phyloP scores from a whole-genome alignment of 92 coral and sea anemone genomes.

The Blastomussa wellsi region DNA sequence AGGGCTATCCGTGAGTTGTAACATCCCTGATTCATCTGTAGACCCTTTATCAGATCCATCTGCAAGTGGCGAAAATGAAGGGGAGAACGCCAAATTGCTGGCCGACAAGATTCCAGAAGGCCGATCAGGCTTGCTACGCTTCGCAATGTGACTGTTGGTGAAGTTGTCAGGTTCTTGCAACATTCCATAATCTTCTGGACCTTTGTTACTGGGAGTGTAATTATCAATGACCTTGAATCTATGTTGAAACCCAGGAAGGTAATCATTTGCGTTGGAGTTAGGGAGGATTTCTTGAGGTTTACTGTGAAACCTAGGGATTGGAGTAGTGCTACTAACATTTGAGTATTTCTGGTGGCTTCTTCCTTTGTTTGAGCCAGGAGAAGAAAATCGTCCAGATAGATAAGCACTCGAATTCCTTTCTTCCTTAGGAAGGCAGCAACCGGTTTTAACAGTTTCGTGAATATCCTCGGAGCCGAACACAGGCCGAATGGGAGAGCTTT shows the following conservation, averaged over 20 bases:
- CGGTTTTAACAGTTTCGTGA: constrained; percentile 33
- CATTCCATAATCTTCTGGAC: background rate
- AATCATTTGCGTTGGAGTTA: constrained; percentile 4
- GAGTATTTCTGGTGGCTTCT: background rate
- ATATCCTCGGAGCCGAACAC: constrained; percentile 7
- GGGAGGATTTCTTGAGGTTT: constrained; percentile 14
- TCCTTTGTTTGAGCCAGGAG: background rate
- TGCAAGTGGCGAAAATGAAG: constrained; percentile 38
- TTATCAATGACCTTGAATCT: too few relatives aligned
- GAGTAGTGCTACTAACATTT: background rate
- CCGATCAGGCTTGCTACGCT: constrained; percentile 28
- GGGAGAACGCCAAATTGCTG: constrained; percentile 41
- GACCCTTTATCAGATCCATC: constrained; percentile 27
- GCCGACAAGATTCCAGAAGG: constrained; percentile 44
- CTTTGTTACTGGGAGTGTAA: background rate
- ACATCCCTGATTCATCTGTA: background rate
- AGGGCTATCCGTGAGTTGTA: background rate
- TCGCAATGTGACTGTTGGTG: too few relatives aligned
- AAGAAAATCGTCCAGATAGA: constrained; percentile 37
- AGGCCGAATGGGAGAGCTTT: background rate
- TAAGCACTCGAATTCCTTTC: constrained; percentile 1
- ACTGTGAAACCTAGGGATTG: constrained; percentile 33
- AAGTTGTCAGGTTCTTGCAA: background rate
- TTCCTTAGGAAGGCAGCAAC: background rate
- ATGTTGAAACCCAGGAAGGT: too few relatives aligned